Evolutionary conservation across 2,113 vertebrate species (phyloP).

Genomic region (Melanerpes formicivorus): DNA sequence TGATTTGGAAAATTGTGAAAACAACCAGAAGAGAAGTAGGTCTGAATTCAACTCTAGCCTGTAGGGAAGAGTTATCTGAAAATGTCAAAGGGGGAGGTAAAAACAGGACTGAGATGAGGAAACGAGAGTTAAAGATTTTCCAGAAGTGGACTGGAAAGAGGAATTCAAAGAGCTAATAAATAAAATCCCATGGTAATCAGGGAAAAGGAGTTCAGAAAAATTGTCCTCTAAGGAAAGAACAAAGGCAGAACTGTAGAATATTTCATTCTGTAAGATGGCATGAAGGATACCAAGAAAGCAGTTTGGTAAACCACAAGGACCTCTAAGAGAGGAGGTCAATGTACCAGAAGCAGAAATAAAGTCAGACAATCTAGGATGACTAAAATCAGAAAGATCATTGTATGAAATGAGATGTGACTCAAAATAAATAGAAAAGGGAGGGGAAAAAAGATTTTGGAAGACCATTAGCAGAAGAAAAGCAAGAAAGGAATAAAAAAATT

Average conservation of each 20-base stretch:
- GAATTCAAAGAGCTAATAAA: background rate
- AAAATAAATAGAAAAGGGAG: background rate
- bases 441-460: background rate
- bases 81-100: slow-evolving; percentile 25
- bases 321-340: background rate
- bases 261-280: background rate
- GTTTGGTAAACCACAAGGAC: background rate
- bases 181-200: background rate
- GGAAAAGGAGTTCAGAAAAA: background rate
- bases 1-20: slow-evolving; percentile 23
- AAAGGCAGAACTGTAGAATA: background rate
- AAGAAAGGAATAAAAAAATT: too few relatives aligned
- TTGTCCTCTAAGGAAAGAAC: background rate
- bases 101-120: background rate
- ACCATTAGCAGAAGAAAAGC: fast-evolving
- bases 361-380: background rate
- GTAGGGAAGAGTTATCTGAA: background rate
- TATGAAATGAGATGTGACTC: background rate
- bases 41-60: slow-evolving; percentile 2
- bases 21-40: background rate
- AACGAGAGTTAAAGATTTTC: background rate
- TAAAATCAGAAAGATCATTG: background rate
- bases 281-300: background rate
- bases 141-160: background rate
- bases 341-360: background rate